Conservation (phyloP, 2,113 vertebrate genomes). For the Sula dactylatra region DNA sequence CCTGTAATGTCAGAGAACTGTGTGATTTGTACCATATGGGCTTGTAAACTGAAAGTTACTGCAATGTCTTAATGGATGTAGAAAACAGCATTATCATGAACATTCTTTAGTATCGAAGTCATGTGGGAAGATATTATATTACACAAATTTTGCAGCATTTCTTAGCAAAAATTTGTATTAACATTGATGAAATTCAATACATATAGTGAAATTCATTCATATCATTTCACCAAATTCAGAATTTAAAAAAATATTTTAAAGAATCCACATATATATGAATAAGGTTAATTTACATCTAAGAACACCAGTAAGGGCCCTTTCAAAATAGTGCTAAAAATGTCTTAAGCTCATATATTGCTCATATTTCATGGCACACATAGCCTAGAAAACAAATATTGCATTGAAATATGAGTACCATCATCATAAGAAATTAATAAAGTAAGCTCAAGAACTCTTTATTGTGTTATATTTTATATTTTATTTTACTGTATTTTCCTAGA, state of each 20-base stretch:
- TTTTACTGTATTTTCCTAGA: not conserved
- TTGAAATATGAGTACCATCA: not conserved
- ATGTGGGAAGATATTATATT: not conserved
- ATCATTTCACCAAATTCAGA: not conserved
- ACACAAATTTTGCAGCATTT: not conserved
- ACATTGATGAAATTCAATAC: not conserved
- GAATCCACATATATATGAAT: not conserved
- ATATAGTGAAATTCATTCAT: not conserved
- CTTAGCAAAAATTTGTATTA: not conserved
- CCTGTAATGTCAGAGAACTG: not conserved
- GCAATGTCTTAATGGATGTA: not conserved
- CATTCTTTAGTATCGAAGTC: not conserved
- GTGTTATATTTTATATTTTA: not conserved
- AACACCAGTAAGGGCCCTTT: not conserved
- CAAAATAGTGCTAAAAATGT: not conserved
- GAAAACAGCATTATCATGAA: not conserved
- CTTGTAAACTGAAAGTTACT: not conserved
- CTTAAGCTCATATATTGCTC: not conserved
- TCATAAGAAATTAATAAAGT: not conserved
- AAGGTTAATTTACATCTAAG: not conserved
- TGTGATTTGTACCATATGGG: not conserved
- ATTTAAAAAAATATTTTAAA: not conserved
- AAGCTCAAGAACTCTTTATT: not conserved
- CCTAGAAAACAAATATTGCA: not conserved
- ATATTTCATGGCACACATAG: fast-evolving